Evolutionary conservation across 1,140 invertebrate species (phyloP).

Genomic region (Helicoverpa zea): DNA sequence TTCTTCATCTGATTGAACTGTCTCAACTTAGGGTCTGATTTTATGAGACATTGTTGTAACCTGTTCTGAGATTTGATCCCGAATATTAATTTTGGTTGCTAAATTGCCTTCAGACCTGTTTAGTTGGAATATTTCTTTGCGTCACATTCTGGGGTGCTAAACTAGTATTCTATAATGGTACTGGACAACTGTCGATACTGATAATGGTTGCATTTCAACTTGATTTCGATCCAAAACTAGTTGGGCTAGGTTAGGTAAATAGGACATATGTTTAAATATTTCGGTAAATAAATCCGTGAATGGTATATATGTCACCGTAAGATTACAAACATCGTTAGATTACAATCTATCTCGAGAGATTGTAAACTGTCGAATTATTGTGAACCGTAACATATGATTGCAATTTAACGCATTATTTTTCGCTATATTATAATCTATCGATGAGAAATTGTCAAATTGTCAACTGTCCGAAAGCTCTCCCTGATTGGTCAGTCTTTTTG

Average conservation of each 20-base stretch:
- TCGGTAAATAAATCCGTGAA: not conserved
- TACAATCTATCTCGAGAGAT: too few relatives aligned
- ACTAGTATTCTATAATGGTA: not conserved
- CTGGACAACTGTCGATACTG: not conserved
- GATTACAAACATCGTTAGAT: too few relatives aligned
- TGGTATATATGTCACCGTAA: too few relatives aligned
- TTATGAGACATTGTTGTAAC: constrained; percentile 27
- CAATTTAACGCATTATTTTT: too few relatives aligned
- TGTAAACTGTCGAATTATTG: too few relatives aligned
- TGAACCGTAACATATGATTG: too few relatives aligned
- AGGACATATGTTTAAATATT: not conserved
- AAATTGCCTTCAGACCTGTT: constrained; percentile 8
- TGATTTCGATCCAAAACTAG: not conserved
- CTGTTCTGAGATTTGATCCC: constrained; percentile 34
- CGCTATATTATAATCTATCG: too few relatives aligned
- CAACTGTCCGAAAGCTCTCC: too few relatives aligned
- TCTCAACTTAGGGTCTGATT: not conserved
- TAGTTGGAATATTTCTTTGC: not conserved
- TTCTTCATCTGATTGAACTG: constrained; percentile 23
- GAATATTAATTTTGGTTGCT: constrained; percentile 25
- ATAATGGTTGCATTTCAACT: not conserved
- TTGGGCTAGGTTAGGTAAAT: not conserved
- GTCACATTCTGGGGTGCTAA: not conserved
- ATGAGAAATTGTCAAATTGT: too few relatives aligned
- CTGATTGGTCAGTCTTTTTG: too few relatives aligned